phyloP scores from a whole-genome alignment of 2,888 invertebrate species.

The Trichopoda pennipes region DNA sequence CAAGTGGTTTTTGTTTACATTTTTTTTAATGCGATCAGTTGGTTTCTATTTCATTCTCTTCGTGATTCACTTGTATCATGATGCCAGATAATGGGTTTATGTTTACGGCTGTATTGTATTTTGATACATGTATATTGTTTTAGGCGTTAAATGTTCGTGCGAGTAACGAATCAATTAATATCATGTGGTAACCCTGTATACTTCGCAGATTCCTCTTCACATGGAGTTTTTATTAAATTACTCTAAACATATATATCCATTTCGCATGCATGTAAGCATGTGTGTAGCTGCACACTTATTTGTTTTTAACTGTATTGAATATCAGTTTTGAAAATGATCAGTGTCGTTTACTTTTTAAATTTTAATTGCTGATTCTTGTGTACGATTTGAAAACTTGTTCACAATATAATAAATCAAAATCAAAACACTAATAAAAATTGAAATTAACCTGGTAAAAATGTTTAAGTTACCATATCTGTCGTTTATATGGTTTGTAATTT shows the following conservation, averaged over 20 bases:
- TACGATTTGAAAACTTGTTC: slow-evolving; percentile 36
- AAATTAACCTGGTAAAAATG: too few species aligned
- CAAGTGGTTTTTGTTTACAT: slow-evolving; percentile 58
- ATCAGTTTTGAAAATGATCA: slow-evolving; percentile 41
- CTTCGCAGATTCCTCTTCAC: neutral
- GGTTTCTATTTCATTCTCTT: slow-evolving; percentile 37
- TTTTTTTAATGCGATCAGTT: slow-evolving; percentile 40
- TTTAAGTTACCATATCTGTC: too few species aligned
- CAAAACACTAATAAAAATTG: too few species aligned
- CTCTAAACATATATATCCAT: too few species aligned
- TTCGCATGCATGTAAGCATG: too few species aligned
- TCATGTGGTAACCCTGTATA: slow-evolving; percentile 20
- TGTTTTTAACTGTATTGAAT: too few species aligned
- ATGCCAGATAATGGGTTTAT: slow-evolving; percentile 34
- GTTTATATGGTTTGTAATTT: too few species aligned
- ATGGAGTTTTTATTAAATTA: too few species aligned
- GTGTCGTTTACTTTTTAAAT: slow-evolving; percentile 49
- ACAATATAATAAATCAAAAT: too few species aligned
- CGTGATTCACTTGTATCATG: slow-evolving; percentile 30
- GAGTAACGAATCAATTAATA: neutral
- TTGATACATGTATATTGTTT: neutral
- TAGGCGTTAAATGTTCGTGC: neutral
- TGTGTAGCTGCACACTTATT: too few species aligned
- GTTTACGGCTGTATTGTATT: neutral
- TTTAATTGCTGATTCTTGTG: slow-evolving; percentile 26